phyloP scores from a whole-genome alignment of 2,888 invertebrate species.

The Calliopum simillimum region DNA sequence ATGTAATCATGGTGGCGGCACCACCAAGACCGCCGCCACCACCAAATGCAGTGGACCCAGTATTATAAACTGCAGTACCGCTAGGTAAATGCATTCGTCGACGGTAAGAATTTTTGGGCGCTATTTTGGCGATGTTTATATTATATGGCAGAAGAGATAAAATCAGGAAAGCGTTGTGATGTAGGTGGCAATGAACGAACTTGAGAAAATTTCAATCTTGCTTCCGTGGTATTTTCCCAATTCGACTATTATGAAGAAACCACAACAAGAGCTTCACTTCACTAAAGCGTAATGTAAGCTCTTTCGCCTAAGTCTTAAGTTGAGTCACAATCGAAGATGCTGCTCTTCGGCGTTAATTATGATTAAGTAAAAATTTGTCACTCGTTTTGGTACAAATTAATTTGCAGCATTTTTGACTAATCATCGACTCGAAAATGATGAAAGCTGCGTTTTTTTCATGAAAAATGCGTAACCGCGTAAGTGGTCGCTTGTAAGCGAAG shows the following conservation, averaged over 20 bases:
- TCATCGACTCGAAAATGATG: not conserved
- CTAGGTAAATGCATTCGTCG: conserved; percentile 65
- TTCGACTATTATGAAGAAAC: not conserved
- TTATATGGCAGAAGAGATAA: not conserved
- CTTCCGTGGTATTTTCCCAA: conserved; percentile 20
- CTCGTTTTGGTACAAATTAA: conserved; percentile 35
- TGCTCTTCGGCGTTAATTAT: conserved; percentile 35
- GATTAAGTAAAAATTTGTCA: conserved; percentile 36
- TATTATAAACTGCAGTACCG: conserved; percentile 56
- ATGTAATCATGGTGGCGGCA: conserved; percentile 55
- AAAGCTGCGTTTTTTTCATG: not conserved
- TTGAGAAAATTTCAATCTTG: not conserved
- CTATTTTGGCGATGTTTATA: conserved; percentile 60
- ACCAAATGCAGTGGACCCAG: conserved; percentile 51
- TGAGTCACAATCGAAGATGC: conserved; percentile 41
- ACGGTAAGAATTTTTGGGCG: conserved; percentile 57
- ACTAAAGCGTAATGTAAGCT: not conserved
- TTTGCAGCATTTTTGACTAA: not conserved
- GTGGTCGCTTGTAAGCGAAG: not conserved
- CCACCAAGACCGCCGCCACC: conserved; percentile 53
- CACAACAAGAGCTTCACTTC: not conserved
- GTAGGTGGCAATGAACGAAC: not conserved
- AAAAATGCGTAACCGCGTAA: not conserved
- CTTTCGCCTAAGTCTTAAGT: not conserved
- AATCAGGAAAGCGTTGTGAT: no score